Percentiles rank a stretch among this genome's conserved stretches.
phyloP scores from a whole-genome alignment of 2,113 vertebrate genomes.

The Lamprologus callipterus region DNA sequence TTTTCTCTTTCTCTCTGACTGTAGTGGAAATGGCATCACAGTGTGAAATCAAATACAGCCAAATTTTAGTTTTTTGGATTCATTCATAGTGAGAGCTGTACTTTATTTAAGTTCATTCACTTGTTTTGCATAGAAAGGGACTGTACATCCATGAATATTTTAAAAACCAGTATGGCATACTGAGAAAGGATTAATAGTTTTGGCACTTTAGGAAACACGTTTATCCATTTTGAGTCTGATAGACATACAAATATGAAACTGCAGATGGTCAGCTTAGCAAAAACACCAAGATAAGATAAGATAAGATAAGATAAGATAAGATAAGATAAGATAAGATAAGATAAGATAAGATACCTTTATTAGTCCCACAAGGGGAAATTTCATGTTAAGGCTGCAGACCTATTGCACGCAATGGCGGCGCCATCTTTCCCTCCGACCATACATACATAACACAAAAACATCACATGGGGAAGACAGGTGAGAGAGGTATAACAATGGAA shows the following conservation, averaged over 20 bases:
- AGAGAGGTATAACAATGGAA: neutral
- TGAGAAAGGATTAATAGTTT: neutral
- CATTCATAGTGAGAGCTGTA: neutral
- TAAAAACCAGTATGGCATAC: neutral
- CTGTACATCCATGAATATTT: too few species aligned
- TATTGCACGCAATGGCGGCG: neutral
- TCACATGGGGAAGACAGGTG: neutral
- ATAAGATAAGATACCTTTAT: neutral
- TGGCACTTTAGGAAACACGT: neutral
- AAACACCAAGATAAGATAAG: neutral
- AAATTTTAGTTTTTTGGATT: neutral
- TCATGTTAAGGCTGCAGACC: neutral
- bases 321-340: neutral
- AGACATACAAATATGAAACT: neutral
- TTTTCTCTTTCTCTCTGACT: neutral
- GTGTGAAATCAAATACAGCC: neutral
- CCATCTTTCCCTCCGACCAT: neutral
- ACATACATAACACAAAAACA: neutral
- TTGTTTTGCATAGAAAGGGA: too few species aligned
- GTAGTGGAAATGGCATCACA: neutral
- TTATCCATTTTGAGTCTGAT: neutral
- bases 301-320: neutral
- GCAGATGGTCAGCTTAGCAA: neutral
- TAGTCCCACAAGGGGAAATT: neutral
- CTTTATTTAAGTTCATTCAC: neutral